These are phyloP conservation scores for Amphiura filiformis DNA, from an alignment of 35 echinoderm and acorn worm genomes.

Conservation along the genomic window DNA sequence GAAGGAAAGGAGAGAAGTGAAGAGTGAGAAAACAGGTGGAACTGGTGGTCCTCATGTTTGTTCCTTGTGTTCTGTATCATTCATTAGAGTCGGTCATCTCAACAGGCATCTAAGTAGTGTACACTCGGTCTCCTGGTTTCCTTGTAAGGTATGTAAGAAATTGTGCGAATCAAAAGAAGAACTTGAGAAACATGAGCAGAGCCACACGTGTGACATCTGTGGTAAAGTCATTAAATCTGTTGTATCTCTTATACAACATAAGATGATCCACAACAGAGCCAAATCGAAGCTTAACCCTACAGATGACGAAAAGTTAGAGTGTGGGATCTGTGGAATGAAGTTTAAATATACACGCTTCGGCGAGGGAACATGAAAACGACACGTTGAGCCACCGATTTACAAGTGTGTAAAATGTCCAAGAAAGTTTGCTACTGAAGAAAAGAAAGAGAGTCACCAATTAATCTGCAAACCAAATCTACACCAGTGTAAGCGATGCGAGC, in stretches of 20 bases:
- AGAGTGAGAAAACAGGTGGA: neutral
- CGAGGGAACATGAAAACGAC: neutral
- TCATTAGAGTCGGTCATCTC: neutral
- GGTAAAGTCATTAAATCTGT: neutral
- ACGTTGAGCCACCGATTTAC: neutral
- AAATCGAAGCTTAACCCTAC: neutral
- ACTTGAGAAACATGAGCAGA: neutral
- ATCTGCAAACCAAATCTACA: neutral
- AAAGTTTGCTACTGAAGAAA: neutral
- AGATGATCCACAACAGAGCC: neutral
- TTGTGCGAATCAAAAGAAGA: neutral
- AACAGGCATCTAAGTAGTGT: neutral
- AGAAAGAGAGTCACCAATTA: neutral
- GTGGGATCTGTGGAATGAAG: neutral
- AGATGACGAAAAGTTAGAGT: neutral
- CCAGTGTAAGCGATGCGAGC: neutral
- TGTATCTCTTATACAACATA: neutral
- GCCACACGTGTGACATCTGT: neutral
- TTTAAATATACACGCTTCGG: neutral
- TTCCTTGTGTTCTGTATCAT: neutral
- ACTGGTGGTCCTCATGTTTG: neutral
- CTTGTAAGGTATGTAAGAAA: neutral
- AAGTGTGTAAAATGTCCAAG: neutral
- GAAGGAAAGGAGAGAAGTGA: neutral
- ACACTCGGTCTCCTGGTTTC: neutral